Base-by-base conservation (phyloP, 1,140 invertebrate species). In the Psilanteris sp. region DNA sequence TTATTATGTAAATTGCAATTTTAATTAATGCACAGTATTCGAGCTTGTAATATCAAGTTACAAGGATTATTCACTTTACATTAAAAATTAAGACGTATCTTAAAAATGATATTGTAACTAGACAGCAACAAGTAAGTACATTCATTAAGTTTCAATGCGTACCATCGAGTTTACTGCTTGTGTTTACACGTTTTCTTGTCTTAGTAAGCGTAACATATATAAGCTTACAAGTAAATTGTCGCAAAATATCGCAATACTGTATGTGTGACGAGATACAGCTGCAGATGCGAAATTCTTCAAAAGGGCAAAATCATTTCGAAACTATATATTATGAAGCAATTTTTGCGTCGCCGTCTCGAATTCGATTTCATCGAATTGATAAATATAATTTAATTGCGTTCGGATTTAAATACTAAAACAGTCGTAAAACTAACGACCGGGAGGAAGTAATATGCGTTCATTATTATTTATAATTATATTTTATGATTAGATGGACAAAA, bases 121-220 rank as follows among this genome's bases (percentile, higher is more conserved):
- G 15, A 29, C 13, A 41, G 15, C 15, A 26, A 18, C 24, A 52
- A 57, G 73, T 57, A 44, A 61, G 34, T 73, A 74, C 61, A 75
- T 78, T 71, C 76, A 78, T 78, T 71, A 72, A 74, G 24, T 75
- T 71, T 64, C 61, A 62, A 74, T 74, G 71, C 64, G 67, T 70
- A 70, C 57, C 59, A 48, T 20, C 52, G 32, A 61, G 70, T 70
- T 55, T 67, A 13, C 43, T 54, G 20, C 61, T 66, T 52, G 52
- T 43, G 55, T 52, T 78, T 68, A 54, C 59, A 37, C 52, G 52
- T 55, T 68, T 67, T 77, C 59, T 62, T 62, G 24, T 29, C 41
- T 32, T 44, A n/a, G 9, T 39, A 39, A n/a, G 31, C n/a, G 13
- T 43, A 61, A 48, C 16, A 20, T 22, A 34, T 39, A 44, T 50